Conservation (phyloP, 2,113 vertebrate species). For the Coturnix japonica region DNA sequence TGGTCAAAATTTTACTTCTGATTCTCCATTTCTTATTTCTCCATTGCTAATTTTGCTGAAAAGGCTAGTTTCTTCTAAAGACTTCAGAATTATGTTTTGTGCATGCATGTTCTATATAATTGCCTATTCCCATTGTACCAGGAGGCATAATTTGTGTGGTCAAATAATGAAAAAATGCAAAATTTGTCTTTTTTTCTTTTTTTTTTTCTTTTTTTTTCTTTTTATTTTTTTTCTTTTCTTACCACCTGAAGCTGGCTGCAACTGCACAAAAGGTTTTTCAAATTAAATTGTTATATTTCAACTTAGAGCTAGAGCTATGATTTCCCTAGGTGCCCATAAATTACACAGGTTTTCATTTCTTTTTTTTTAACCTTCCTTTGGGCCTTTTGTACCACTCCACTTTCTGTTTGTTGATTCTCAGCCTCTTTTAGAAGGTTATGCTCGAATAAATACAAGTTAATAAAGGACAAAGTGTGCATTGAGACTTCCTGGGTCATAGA, state of each 20-base stretch:
- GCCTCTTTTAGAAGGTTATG: constrained; percentile 37
- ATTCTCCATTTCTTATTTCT: neutral
- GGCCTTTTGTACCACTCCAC: constrained; percentile 10
- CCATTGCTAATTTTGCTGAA: neutral
- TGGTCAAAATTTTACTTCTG: neutral
- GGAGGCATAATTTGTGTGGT: neutral
- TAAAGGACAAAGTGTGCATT: constrained; percentile 16
- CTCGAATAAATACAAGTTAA: constrained; percentile 55
- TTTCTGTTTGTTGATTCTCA: constrained; percentile 17
- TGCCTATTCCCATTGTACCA: neutral
- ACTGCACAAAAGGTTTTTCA: constrained; percentile 15
- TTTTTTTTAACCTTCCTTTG: constrained; percentile 51
- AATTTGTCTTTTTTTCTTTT: neutral
- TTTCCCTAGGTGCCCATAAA: constrained; percentile 41
- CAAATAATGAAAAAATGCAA: neutral
- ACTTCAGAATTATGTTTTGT: neutral
- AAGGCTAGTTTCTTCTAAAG: neutral
- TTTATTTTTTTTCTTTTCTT: neutral
- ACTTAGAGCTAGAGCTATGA: constrained; percentile 8
- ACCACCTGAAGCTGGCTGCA: neutral
- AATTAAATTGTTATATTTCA: constrained; percentile 17
- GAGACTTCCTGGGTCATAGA: constrained; percentile 8
- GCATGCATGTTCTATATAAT: neutral
- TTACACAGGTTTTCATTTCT: constrained; percentile 15
- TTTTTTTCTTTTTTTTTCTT: neutral